Evolutionary conservation across 2,888 invertebrate genomes (phyloP), one percentile per base, ranked within the genome.

Genomic region (Julus scandinavius): DNA sequence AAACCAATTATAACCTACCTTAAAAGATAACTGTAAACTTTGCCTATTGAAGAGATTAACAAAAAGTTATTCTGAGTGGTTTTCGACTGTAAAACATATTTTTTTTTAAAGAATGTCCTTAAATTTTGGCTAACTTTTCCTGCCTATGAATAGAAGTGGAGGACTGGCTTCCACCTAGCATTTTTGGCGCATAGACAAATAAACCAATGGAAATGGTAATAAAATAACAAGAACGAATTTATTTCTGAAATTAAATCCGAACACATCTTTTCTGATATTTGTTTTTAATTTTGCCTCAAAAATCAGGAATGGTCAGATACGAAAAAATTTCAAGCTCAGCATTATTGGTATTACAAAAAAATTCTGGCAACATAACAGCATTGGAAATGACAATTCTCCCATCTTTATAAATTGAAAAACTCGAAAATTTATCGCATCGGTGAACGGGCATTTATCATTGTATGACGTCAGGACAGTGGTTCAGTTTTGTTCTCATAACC

Each of bases 111-210:
- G 20, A 72, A 72, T 20, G 7, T 63, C 63, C n/a, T 13, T 80
- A 20, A 80, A 80, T 80, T 80, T 80, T 80, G 80, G 80, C 80
- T 38, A 4, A 80, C 13, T 38, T 38, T 80, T 20, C 80, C 38
- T 13, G 2, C 20, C 80, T 38, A 80, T 29, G 38, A 80, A 80
- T 80, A 80, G 80, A 80, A 80, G 11, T 7, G 9, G 11, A 80
- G 80, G 9, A 38, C 80, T 38, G 29, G 9, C 80, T 38, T 11
- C 7, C 15, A 38, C 38, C 80, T 38, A 38, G 13, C 29, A 80
- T 80, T 2, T 80, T 80, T 80, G 38, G 80, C 80, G 80, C 13
- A 38, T 80, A 80, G 80, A 80, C 80, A 80, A 54, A 54, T 54
- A 13, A 11, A 3, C 72, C 72, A 7, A 72, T 11, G 20, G 4